A percentile compares a stretch with the other conserved stretches of the same genome.
Conservation (phyloP, 2,888 invertebrate genomes). For the Erynnis tages region DNA sequence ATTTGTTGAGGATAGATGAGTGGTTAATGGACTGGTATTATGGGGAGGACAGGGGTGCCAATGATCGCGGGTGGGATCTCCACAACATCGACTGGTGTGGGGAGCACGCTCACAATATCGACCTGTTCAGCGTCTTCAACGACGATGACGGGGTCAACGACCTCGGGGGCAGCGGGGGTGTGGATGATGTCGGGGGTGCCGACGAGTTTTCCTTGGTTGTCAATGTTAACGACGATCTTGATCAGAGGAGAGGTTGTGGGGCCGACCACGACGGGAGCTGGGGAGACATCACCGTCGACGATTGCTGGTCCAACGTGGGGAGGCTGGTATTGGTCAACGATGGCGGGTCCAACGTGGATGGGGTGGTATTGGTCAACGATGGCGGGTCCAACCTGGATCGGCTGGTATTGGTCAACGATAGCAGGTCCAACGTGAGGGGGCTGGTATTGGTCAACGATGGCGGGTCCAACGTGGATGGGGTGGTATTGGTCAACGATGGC, state of each 20-base stretch:
- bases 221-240: slow-evolving; percentile 10
- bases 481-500: too few relatives aligned
- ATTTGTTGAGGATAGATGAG: neutral
- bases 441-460: slow-evolving; percentile 17
- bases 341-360: slow-evolving; percentile 28
- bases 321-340: slow-evolving; percentile 22
- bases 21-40: neutral
- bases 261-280: slow-evolving; percentile 30
- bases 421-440: slow-evolving; percentile 33
- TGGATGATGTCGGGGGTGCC: neutral
- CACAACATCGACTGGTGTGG: neutral
- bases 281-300: neutral
- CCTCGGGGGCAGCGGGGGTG: neutral
- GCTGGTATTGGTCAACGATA: too few relatives aligned
- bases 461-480: neutral
- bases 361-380: slow-evolving; percentile 19
- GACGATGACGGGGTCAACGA: neutral
- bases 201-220: slow-evolving; percentile 2
- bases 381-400: too few relatives aligned
- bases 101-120: neutral
- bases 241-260: neutral
- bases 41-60: neutral
- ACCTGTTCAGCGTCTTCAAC: neutral
- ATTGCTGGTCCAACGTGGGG: slow-evolving; percentile 1
- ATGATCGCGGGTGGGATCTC: neutral